These are phyloP conservation scores for Anniella stebbinsi DNA, from an alignment of 2,797 vertebrate species.

Conservation along the genomic window DNA sequence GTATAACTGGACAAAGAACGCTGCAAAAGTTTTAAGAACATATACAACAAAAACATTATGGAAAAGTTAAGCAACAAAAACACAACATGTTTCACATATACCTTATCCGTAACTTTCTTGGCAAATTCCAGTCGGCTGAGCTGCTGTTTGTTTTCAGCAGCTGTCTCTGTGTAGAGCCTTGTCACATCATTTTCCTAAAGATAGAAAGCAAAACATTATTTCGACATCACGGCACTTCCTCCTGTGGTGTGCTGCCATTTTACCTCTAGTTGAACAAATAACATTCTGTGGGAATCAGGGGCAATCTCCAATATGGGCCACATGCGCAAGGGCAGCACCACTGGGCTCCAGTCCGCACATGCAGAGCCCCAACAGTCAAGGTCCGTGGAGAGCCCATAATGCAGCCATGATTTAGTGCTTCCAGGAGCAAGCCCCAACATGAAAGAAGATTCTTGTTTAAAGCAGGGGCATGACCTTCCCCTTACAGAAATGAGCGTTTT, in stretches of 20 bases:
- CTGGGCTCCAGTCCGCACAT: too few relatives aligned
- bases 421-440: too few relatives aligned
- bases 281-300: not conserved
- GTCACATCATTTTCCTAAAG: conserved; percentile 88
- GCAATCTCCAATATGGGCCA: too few relatives aligned
- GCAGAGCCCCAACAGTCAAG: too few relatives aligned
- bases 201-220: conserved; percentile 37
- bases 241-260: not conserved
- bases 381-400: too few relatives aligned
- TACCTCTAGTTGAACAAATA: not conserved
- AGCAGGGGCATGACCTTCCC: too few relatives aligned
- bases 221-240: not conserved
- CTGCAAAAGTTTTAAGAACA: too few relatives aligned
- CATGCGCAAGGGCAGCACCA: too few relatives aligned
- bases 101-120: conserved; percentile 86
- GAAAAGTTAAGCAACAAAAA: not conserved
- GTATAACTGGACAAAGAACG: not conserved
- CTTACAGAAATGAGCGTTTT: too few relatives aligned
- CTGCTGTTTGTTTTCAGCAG: conserved; percentile 85
- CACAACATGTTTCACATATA: conserved; percentile 65
- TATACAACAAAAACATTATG: not conserved
- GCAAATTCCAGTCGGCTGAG: conserved; percentile 90
- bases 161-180: conserved; percentile 84
- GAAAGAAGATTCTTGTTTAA: too few relatives aligned
- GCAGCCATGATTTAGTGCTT: too few relatives aligned